Conservation (phyloP, 2,797 vertebrate species). For the Xenopus petersii region DNA sequence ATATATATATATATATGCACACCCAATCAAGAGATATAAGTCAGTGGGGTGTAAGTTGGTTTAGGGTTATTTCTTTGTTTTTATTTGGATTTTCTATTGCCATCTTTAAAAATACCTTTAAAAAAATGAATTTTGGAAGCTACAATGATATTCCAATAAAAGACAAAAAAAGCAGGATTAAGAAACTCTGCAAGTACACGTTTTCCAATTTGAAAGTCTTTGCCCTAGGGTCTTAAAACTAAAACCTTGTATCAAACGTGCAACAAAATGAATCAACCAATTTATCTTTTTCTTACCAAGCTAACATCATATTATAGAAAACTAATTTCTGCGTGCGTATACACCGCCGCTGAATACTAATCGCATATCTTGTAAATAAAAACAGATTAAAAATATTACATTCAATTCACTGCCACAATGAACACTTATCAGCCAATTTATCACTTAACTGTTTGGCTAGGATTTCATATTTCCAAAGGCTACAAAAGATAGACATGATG, state of each 20-base stretch:
- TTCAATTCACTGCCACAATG: slow-evolving; percentile 37
- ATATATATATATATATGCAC: too few relatives aligned
- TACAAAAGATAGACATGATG: background rate
- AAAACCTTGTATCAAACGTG: background rate
- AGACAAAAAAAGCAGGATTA: too few relatives aligned
- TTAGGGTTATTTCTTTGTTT: too few relatives aligned
- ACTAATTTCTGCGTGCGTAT: slow-evolving; percentile 11
- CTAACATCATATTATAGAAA: slow-evolving; percentile 28
- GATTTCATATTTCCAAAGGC: slow-evolving; percentile 9
- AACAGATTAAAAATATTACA: slow-evolving; percentile 39
- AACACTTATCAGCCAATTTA: slow-evolving; percentile 45
- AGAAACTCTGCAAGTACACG: background rate
- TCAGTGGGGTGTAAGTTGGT: too few relatives aligned
- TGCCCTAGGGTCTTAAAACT: background rate
- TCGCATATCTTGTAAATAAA: slow-evolving; percentile 29
- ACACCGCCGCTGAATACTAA: slow-evolving; percentile 28
- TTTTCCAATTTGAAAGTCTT: background rate
- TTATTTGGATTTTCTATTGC: too few relatives aligned
- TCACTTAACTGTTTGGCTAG: slow-evolving; percentile 28
- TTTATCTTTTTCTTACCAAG: background rate
- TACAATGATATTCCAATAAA: too few relatives aligned
- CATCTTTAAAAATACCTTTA: too few relatives aligned
- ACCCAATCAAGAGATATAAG: too few relatives aligned
- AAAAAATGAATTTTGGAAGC: too few relatives aligned
- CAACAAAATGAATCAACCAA: background rate